Base-by-base conservation (phyloP, 2,113 vertebrate genomes). In the Cyphomyrus discorhynchus region DNA sequence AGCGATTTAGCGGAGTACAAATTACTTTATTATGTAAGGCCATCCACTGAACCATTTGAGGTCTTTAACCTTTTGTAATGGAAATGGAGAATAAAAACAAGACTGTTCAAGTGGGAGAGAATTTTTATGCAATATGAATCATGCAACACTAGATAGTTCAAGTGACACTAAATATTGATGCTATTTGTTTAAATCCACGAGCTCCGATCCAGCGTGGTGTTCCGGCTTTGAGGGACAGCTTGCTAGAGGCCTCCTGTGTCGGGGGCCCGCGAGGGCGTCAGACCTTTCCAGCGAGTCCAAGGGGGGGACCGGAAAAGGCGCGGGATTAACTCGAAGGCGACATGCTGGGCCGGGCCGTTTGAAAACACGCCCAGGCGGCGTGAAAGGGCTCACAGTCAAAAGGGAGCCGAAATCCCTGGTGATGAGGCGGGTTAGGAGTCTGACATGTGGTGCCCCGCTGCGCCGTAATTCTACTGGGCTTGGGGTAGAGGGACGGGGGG, bases 321-420 rank as follows among this genome's bases (percentile, higher is more conserved):
- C 5, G 62, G 47, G 70, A 86, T 88, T 90, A 80, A 80, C 85
- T 87, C 74, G 50, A 90, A 88, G 87, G 86, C 42, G 49, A 15
- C 49, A 24, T 53, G 35, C 85, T 82, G 42, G 39, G 39, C 49
- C 4, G 62, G 24, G 58, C 8, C 35, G 39, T 90, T 70, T 90
- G 58, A 88, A 50, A 62, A 66, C 42, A 39, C 42, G 56, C 47
- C 46, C 58, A 42, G 46, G 21, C 31, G 2, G n/a, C 70, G 74
- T 56, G 85, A 90, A 87, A 87, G 45, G 85, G 70, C 11, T 35
- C 21, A 31, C 3, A 56, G 85, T 47, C 62, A 46, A 70, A 31
- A 42, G 56, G 58, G 19, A 47, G 47, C 80, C 6, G 19, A 52
- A 90, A 88, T 49, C 47, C 86, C 21, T 39, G 5, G 47, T 39